Base-by-base conservation (phyloP, 2,113 vertebrate species). In the Cebidichthys violaceus region DNA sequence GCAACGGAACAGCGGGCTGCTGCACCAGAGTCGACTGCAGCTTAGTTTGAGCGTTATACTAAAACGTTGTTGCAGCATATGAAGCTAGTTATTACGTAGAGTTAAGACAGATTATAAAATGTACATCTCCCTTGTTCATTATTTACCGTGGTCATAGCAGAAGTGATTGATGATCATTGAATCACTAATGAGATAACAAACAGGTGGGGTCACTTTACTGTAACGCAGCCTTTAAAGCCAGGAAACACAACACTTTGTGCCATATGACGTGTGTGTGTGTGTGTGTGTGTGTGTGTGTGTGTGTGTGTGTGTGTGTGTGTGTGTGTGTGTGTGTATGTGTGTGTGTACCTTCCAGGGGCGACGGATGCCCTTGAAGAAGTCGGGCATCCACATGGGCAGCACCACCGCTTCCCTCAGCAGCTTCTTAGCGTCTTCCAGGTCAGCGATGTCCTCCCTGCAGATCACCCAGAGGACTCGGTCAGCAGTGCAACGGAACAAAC, bases 341-440 rank as follows among this genome's bases (percentile, higher is more conserved):
- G 33, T 35, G 8, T 39, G 14, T 88, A 99, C 98, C 96, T 99
- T 99, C 98, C 98, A 99, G 0, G 98, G 98, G 70, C 98, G 96
- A 82, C 98, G 96, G 86, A 99, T 99, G 80, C 98, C 93, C 89
- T 98, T 99, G 93, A 99, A 99, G 94, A 99, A 99, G 87, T 99
- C 98, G 7, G 98, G 98, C 98, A 99, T 99, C 98, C 98, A 99
- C 98, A 99, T 99, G 0, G 98, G 98, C 90, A 99, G 91, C 62
- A 99, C 98, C 90, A 99, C 98, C 11, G 98, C 98, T 94, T 99
- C 98, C 82, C 98, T 97, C 83, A 95, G 89, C 62, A 95, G 89
- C 85, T 95, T 95, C 93, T 99, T 99, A 71, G 98, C 98, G 80
- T 99, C 97, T 86, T 98, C 97, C 92, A 99, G 95, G 86, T 99